Evolutionary conservation across 2,888 invertebrate species (phyloP), one percentile per base, ranked within the genome.

Genomic region (Cepaea hortensis): DNA sequence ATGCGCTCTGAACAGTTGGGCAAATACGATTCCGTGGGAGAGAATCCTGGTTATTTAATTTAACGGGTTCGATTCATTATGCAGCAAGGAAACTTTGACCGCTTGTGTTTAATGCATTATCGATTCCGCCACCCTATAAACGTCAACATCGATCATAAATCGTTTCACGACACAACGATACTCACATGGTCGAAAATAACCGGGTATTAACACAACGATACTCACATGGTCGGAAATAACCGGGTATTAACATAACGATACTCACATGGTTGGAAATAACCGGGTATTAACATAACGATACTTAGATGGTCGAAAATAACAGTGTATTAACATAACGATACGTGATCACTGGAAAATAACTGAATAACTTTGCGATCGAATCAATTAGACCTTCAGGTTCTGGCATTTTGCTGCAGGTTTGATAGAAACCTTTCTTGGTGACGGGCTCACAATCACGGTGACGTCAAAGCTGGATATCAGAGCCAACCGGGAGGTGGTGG

Each of bases 141-240:
- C 23, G 20, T 9, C 35, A 61, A 61, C 55, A 77, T 77, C 77
- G 77, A 77, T 61, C 77, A 61, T 77, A 61, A 77, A 77, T 77
- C 77, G 75, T 48, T 75, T 48, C 48, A 15, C 46, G 75, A 75
- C 11, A 15, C 75, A 50, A 6, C 20, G 48, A 75, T 75, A 20
- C 75, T 75, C 50, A 15, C 75, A 1, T 11, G 75, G 15, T 18
- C 3, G 23, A n/a, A 75, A 48, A 46, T 75, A 18, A 23, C 55
- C 55, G 9, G 4, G 55, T 55, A 55, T 55, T 55, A 55, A 55
- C 55, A 55, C 9, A 55, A 9, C 55, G 55, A 55, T 55, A 55
- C 55, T 55, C 55, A 55, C 75, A 2, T 13, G 75, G 15, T 18
- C 3, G 23, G 3, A 75, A 48, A 48, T 75, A 18, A 23, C 55